phyloP scores from a whole-genome alignment of 2,888 invertebrate genomes.

The Drosophila melanosoma region DNA sequence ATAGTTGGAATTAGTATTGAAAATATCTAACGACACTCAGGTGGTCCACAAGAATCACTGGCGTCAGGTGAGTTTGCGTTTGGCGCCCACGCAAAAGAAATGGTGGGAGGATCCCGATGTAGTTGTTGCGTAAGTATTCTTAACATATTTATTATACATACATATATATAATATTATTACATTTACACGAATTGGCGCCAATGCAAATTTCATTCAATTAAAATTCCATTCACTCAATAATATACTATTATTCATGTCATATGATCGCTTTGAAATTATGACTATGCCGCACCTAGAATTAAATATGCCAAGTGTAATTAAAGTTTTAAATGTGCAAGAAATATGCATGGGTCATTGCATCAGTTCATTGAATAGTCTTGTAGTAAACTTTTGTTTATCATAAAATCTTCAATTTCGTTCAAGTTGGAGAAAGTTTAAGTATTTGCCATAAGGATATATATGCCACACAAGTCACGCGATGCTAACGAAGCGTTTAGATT shows the following conservation, averaged over 20 bases:
- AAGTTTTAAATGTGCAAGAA: slow-evolving; percentile 3
- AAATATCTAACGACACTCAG: slow-evolving; percentile 30
- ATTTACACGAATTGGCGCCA: slow-evolving; percentile 47
- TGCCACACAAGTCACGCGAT: slow-evolving; percentile 65
- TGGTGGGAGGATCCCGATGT: slow-evolving; percentile 85
- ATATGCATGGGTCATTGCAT: slow-evolving; percentile 22
- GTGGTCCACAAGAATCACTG: slow-evolving; percentile 75
- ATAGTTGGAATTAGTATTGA: background rate
- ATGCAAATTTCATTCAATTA: slow-evolving; percentile 57
- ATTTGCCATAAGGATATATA: background rate
- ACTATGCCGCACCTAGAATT: slow-evolving; percentile 46
- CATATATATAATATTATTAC: background rate
- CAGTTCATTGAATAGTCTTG: slow-evolving; percentile 14
- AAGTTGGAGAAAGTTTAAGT: background rate
- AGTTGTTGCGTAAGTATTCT: slow-evolving; percentile 83
- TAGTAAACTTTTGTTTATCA: background rate
- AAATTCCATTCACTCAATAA: slow-evolving; percentile 46
- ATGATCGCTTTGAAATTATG: slow-evolving; percentile 36
- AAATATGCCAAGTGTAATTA: background rate
- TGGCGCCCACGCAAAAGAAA: slow-evolving; percentile 76
- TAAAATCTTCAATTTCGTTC: slow-evolving; percentile 6
- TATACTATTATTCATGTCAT: slow-evolving; percentile 42
- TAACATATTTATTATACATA: slow-evolving; percentile 10
- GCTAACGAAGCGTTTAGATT: slow-evolving; percentile 71
- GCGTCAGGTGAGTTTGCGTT: slow-evolving; percentile 76